Percentiles rank a stretch among this genome's conserved stretches.
These are phyloP conservation scores for Paramormyrops kingsleyae DNA, from an alignment of 2,113 vertebrate genomes.

Conservation along the genomic window DNA sequence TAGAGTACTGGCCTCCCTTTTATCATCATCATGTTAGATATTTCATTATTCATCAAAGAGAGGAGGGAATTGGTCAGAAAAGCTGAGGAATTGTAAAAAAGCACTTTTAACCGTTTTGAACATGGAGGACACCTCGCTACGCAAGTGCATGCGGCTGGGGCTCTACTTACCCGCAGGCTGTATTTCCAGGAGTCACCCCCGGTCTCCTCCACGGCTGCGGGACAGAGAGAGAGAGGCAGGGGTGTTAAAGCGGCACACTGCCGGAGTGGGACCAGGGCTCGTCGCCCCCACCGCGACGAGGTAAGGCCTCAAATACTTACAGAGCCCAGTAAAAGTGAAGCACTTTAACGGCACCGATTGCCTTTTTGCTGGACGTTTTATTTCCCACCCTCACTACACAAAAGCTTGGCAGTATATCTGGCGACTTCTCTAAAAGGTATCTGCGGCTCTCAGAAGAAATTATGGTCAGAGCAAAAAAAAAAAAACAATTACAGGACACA, in stretches of 20 bases:
- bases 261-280: neutral
- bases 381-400: neutral
- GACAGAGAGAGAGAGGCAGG: neutral
- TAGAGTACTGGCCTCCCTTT: neutral
- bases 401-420: neutral
- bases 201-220: slow-evolving; percentile 82
- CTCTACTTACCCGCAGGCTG: slow-evolving; percentile 83
- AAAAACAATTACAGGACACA: neutral
- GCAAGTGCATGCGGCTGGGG: neutral
- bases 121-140: neutral
- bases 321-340: neutral
- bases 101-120: neutral
- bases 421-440: neutral
- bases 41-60: neutral
- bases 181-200: slow-evolving; percentile 99
- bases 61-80: neutral
- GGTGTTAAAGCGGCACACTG: neutral
- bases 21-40: neutral
- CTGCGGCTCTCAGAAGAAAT: neutral
- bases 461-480: neutral
- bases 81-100: neutral
- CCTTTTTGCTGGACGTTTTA: neutral
- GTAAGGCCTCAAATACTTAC: neutral
- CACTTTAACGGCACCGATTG: neutral
- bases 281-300: too few species aligned